A percentile compares a stretch with the other conserved stretches of the same genome.
Evolutionary conservation across 2,113 vertebrate species (phyloP).

Genomic region (Antennarius striatus): DNA sequence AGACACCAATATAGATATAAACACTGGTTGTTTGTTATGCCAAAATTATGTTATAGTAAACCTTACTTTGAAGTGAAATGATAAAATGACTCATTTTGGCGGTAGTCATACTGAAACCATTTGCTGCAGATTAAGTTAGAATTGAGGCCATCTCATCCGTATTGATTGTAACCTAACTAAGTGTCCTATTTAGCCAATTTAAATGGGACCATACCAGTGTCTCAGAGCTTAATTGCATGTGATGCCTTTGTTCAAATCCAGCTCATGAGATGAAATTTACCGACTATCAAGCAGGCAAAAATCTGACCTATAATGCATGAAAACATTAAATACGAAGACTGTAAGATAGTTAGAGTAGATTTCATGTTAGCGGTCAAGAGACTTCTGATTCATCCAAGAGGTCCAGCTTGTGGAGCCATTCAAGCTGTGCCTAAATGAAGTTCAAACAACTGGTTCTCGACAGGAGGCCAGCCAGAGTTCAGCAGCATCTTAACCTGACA

Average conservation of each 20-base stretch:
- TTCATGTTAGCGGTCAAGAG: constrained; percentile 37
- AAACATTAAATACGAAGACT: constrained; percentile 1
- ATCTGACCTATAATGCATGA: not conserved
- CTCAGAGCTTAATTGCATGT: constrained; percentile 37
- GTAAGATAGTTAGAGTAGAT: constrained; percentile 28
- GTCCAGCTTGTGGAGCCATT: constrained; percentile 33
- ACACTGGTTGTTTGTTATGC: too few relatives aligned
- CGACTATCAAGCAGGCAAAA: not conserved
- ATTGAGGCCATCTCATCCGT: constrained; percentile 52
- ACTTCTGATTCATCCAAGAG: constrained; percentile 45
- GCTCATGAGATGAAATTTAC: constrained; percentile 3
- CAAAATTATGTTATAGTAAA: too few relatives aligned
- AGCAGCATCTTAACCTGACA: constrained; percentile 35
- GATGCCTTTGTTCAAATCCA: constrained; percentile 26
- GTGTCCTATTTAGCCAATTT: constrained; percentile 57
- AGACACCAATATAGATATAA: too few relatives aligned
- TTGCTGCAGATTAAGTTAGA: constrained; percentile 32
- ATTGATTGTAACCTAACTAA: constrained; percentile 59
- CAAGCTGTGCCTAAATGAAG: constrained; percentile 41
- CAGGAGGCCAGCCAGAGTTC: constrained; percentile 47
- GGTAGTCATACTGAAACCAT: constrained; percentile 10
- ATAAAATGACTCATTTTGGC: too few relatives aligned
- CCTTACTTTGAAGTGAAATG: too few relatives aligned
- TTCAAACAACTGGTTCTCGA: constrained; percentile 28
- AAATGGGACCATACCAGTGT: constrained; percentile 45